phyloP scores from a whole-genome alignment of 2,888 invertebrate genomes.

The Rhopalosiphum nymphaeae region DNA sequence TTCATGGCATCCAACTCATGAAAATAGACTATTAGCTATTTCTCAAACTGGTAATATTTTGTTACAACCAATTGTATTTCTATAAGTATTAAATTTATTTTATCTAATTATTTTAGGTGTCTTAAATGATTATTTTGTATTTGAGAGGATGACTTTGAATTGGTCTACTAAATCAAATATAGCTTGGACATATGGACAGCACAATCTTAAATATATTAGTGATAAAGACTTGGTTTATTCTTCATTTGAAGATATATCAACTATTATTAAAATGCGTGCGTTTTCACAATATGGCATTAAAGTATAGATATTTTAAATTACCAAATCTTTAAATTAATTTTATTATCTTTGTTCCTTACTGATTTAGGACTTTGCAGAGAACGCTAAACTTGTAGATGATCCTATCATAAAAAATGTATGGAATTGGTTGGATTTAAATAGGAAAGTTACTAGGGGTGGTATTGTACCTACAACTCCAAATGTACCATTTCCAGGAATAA shows the following conservation, averaged over 20 bases:
- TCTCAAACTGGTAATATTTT: constrained; percentile 72
- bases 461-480: constrained; percentile 68
- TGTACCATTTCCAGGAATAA: constrained; percentile 69
- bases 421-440: constrained; percentile 84
- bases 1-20: constrained; percentile 89
- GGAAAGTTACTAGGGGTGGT: constrained; percentile 79
- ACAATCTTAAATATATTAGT: constrained; percentile 76
- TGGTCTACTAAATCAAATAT: constrained; percentile 83
- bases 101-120: constrained; percentile 71
- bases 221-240: constrained; percentile 73
- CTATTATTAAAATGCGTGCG: constrained; percentile 80
- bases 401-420: constrained; percentile 83
- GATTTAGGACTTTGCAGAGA: constrained; percentile 78
- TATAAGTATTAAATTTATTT: constrained; percentile 5
- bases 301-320: constrained; percentile 71
- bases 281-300: constrained; percentile 83
- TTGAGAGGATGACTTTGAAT: constrained; percentile 84
- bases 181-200: constrained; percentile 82
- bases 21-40: constrained; percentile 81
- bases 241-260: constrained; percentile 79
- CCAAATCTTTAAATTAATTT: constrained; percentile 35
- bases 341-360: constrained; percentile 21
- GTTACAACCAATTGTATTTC: background rate
- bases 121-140: constrained; percentile 82
- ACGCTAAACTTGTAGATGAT: constrained; percentile 84